These are phyloP conservation scores for Pao palembangensis DNA, from an alignment of 2,113 vertebrate species.

Conservation along the genomic window DNA sequence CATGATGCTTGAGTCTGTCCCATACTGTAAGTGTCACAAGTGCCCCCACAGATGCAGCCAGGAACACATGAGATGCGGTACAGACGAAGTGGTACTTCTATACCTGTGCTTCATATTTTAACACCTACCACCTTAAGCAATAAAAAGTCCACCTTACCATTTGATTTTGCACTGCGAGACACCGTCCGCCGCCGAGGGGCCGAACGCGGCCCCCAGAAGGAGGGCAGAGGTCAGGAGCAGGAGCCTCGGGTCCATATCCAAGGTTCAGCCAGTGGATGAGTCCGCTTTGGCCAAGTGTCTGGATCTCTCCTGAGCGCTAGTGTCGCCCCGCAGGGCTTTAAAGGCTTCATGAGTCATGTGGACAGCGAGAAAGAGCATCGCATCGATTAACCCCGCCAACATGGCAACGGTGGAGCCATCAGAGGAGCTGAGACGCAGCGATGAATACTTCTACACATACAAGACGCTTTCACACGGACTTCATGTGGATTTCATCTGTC, in stretches of 20 bases:
- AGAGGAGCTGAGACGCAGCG: no score
- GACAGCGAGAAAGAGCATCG: neutral
- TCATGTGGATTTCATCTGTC: neutral
- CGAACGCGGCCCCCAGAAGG: conserved; percentile 29
- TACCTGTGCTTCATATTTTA: no score
- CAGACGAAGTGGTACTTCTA: no score
- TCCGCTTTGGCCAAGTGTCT: neutral
- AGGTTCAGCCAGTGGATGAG: neutral
- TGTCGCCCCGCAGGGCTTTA: neutral
- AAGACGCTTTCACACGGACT: neutral
- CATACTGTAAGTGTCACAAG: neutral
- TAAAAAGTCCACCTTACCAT: conserved; percentile 39
- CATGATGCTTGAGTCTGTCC: neutral
- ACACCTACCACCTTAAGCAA: no score
- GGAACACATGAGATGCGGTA: neutral
- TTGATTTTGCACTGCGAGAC: conserved; percentile 56
- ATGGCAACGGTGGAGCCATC: no score
- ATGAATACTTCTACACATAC: no score
- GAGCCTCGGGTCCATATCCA: conserved; percentile 33
- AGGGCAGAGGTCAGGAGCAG: conserved; percentile 14
- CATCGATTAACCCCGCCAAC: no score
- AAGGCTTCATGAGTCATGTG: conserved; percentile 24
- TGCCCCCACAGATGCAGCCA: neutral
- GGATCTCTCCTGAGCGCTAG: neutral
- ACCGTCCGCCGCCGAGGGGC: conserved; percentile 22